Evolutionary conservation across 2,797 vertebrate genomes (phyloP).

Genomic region (Pseudochaenichthys georgianus): DNA sequence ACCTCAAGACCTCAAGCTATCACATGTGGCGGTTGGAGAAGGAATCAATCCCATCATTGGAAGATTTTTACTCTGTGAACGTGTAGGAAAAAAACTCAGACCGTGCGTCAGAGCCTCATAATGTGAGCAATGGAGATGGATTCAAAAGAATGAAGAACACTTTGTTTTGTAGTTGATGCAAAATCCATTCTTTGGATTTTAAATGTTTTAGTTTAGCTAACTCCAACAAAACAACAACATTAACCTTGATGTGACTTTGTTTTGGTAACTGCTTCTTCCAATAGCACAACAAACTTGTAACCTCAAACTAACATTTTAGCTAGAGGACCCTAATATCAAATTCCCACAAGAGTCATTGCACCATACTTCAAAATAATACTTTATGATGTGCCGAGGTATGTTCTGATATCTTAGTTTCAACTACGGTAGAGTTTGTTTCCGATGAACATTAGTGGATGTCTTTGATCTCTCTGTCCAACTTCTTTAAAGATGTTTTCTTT

Average conservation of each 20-base stretch:
- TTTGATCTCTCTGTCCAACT: slow-evolving; percentile 19
- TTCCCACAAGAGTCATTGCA: slow-evolving; percentile 6
- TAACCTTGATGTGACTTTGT: slow-evolving; percentile 1
- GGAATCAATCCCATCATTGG: slow-evolving; percentile 44
- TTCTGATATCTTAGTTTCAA: slow-evolving; percentile 30
- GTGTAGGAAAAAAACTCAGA: slow-evolving; percentile 1
- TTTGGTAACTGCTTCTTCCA: slow-evolving; percentile 22
- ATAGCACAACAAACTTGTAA: not conserved
- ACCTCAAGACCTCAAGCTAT: slow-evolving; percentile 25
- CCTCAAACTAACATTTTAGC: slow-evolving; percentile 9
- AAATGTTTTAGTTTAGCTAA: not conserved
- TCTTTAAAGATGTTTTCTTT: slow-evolving; percentile 40
- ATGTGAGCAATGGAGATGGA: slow-evolving; percentile 25
- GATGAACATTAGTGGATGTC: not conserved
- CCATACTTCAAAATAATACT: slow-evolving; percentile 10
- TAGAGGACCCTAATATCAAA: slow-evolving; percentile 4
- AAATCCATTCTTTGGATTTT: not conserved
- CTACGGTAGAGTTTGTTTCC: slow-evolving; percentile 12
- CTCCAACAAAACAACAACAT: not conserved
- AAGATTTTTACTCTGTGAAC: slow-evolving; percentile 35
- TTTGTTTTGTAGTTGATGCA: slow-evolving; percentile 8
- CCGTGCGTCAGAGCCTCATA: slow-evolving; percentile 10
- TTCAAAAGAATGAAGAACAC: slow-evolving; percentile 1
- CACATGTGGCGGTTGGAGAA: slow-evolving; percentile 11
- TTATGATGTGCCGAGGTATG: not conserved